phyloP scores from a whole-genome alignment of 2,888 invertebrate species.

The Macrophya annulata region DNA sequence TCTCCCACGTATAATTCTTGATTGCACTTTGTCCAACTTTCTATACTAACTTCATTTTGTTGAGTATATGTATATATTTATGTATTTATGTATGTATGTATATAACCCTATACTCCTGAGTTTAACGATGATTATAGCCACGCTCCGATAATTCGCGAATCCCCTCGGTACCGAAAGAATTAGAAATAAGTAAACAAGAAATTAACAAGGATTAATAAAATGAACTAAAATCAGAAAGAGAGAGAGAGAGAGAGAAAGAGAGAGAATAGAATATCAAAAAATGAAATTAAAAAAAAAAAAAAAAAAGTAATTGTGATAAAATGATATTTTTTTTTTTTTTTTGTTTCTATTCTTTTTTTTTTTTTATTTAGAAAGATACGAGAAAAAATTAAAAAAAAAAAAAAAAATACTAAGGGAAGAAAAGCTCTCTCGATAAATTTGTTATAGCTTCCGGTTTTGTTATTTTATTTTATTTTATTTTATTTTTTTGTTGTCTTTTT shows the following conservation, averaged over 20 bases:
- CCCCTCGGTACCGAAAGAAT: not conserved
- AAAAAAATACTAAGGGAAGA: not conserved
- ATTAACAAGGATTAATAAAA: not conserved
- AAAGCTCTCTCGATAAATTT: conserved; percentile 28
- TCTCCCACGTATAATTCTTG: not conserved
- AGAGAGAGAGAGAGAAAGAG: too few relatives aligned
- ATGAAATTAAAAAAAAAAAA: too few relatives aligned
- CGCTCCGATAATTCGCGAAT: conserved; percentile 13
- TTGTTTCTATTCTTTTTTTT: not conserved
- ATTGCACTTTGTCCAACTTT: conserved; percentile 41
- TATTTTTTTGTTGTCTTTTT: not conserved
- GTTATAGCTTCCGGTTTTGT: conserved; percentile 11
- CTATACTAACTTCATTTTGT: not conserved
- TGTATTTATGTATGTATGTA: not conserved
- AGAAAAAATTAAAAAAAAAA: not conserved
- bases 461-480: not conserved
- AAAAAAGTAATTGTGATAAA: not conserved
- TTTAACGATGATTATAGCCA: not conserved
- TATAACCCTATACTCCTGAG: not conserved
- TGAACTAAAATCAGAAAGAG: not conserved
- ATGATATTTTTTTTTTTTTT: not conserved
- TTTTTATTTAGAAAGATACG: not conserved
- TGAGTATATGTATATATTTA: not conserved
- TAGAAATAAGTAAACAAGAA: not conserved
- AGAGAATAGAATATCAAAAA: too few relatives aligned